A percentile compares a stretch with the other conserved stretches of the same genome.
These are phyloP conservation scores for Stegostoma tigrinum DNA, from an alignment of 2,113 vertebrate genomes.

Conservation along the genomic window DNA sequence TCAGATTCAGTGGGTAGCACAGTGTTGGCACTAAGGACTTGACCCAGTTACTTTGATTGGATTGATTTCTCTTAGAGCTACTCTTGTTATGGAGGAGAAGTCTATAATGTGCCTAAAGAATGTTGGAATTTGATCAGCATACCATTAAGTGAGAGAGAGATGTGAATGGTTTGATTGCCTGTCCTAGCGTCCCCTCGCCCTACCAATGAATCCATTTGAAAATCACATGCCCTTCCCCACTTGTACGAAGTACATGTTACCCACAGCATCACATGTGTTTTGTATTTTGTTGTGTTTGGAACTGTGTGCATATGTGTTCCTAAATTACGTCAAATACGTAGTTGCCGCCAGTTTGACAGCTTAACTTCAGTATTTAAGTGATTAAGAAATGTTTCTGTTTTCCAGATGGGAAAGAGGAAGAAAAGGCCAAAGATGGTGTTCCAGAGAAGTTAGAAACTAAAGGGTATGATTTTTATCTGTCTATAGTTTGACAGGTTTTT, in stretches of 20 bases:
- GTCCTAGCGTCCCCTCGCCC: too few relatives aligned
- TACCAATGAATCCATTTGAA: too few relatives aligned
- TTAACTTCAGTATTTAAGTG: not conserved
- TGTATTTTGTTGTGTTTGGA: too few relatives aligned
- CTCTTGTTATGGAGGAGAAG: not conserved
- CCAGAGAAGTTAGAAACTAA: slow-evolving; percentile 63
- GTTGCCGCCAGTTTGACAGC: not conserved
- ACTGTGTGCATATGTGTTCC: too few relatives aligned
- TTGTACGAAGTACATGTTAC: too few relatives aligned
- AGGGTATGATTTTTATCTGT: slow-evolving; percentile 50
- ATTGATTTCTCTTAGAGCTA: not conserved
- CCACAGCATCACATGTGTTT: too few relatives aligned
- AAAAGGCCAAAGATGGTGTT: slow-evolving; percentile 59
- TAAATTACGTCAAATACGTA: too few relatives aligned
- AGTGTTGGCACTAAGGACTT: not conserved
- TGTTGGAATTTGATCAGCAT: not conserved
- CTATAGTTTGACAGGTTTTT: not conserved
- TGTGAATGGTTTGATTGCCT: not conserved
- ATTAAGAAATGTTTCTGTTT: not conserved
- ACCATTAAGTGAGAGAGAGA: not conserved
- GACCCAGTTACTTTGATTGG: not conserved
- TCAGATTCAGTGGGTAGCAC: not conserved
- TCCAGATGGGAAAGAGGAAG: slow-evolving; percentile 64
- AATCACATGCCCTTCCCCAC: too few relatives aligned
- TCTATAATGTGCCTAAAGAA: not conserved